Evolutionary conservation across 2,113 vertebrate genomes (phyloP).

Genomic region (Apodemus speciosus): DNA sequence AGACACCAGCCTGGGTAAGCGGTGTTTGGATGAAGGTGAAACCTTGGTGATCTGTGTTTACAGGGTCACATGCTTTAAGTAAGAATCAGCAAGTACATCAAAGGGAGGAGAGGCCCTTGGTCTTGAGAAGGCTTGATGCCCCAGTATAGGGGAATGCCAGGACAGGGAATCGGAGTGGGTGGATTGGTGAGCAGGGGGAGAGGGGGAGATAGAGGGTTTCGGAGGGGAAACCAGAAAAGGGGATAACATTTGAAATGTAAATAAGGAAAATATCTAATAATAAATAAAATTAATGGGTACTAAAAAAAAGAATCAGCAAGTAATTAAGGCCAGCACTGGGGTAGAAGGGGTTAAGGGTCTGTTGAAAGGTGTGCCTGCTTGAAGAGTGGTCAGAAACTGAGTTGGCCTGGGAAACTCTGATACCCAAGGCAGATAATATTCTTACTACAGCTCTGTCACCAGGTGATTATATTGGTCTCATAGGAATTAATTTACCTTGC

Average conservation of each 20-base stretch:
- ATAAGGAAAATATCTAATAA: no score
- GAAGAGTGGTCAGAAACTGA: constrained; percentile 23
- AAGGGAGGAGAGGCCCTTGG: no score
- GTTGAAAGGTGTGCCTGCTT: background rate
- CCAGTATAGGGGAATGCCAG: no score
- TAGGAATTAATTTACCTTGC: constrained; percentile 65
- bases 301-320: background rate
- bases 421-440: constrained; percentile 31
- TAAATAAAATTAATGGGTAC: no score
- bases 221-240: no score
- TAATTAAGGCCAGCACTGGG: background rate
- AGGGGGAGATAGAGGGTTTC: no score
- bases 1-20: background rate
- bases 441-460: constrained; percentile 33
- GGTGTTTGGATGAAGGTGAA: background rate
- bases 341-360: constrained; percentile 61
- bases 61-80: background rate
- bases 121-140: no score
- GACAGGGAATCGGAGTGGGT: no score
- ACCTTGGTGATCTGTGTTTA: background rate
- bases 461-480: constrained; percentile 52
- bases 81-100: background rate
- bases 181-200: no score
- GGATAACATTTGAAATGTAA: no score
- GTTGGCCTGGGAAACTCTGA: constrained; percentile 46